phyloP scores from a whole-genome alignment of 2,888 invertebrate species.

The Plutella xylostella region DNA sequence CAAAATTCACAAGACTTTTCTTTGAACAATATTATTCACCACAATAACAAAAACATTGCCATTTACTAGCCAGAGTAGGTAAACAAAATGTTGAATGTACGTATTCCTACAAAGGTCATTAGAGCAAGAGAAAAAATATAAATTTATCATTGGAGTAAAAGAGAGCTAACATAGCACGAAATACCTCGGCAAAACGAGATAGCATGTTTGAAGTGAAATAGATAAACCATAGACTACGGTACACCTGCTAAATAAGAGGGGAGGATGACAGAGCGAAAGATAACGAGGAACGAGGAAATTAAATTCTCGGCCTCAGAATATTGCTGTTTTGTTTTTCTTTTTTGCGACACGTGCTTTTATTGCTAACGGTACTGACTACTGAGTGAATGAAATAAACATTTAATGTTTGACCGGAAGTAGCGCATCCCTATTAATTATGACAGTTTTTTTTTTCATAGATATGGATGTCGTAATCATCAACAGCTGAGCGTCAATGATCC shows the following conservation, averaged over 20 bases:
- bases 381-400: too few relatives aligned
- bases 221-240: too few relatives aligned
- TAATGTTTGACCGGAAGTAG: too few relatives aligned
- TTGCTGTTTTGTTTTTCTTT: too few relatives aligned
- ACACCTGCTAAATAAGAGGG: too few relatives aligned
- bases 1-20: slow-evolving; percentile 13
- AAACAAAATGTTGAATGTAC: slow-evolving; percentile 2
- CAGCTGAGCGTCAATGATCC: slow-evolving; percentile 51
- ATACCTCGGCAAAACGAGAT: neutral
- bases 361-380: too few relatives aligned
- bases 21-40: slow-evolving; percentile 18
- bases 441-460: too few relatives aligned
- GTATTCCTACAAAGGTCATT: slow-evolving; percentile 6
- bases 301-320: too few relatives aligned
- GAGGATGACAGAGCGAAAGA: too few relatives aligned
- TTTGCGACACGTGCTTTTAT: too few relatives aligned
- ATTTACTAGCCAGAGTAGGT: slow-evolving; percentile 17
- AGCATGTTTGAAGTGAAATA: neutral
- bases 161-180: neutral
- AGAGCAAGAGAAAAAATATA: slow-evolving; percentile 1
- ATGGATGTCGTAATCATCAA: slow-evolving; percentile 22
- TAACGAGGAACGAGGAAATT: too few relatives aligned
- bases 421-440: too few relatives aligned
- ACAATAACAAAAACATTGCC: slow-evolving; percentile 66
- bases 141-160: neutral